Evolutionary conservation across 1,140 invertebrate species (phyloP).

Genomic region (Lucilia cuprina): DNA sequence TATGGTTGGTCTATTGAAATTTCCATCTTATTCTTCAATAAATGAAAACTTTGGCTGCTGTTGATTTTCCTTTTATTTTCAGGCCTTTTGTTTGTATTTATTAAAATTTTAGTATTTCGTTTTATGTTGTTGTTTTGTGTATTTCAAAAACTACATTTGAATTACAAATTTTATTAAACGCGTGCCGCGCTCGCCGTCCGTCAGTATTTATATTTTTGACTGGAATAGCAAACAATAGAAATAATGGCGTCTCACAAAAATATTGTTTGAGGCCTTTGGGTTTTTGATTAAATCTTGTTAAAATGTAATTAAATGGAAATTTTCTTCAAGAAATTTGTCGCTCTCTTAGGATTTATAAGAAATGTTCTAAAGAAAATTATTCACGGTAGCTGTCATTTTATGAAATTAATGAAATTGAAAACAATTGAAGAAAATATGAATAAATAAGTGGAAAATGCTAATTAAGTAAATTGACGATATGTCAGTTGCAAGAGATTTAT

Average conservation of each 20-base stretch:
- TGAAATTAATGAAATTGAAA: not conserved
- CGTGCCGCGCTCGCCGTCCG: not conserved
- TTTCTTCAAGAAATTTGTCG: not conserved
- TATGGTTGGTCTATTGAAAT: not conserved
- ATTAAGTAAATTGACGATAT: not conserved
- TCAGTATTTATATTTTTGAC: too few relatives aligned
- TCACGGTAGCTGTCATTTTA: not conserved
- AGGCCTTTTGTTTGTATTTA: not conserved
- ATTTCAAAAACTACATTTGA: not conserved
- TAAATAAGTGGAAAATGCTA: not conserved
- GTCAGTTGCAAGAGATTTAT: not conserved
- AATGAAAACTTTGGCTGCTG: not conserved
- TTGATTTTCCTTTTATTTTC: not conserved
- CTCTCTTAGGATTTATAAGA: not conserved
- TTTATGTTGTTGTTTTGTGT: not conserved
- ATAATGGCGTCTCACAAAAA: too few relatives aligned
- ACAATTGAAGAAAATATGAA: not conserved
- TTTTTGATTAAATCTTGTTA: slow-evolving; percentile 18
- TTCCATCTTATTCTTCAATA: not conserved
- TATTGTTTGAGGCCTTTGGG: not conserved
- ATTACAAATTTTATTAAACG: not conserved
- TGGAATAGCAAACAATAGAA: too few relatives aligned
- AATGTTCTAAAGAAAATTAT: not conserved
- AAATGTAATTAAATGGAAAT: slow-evolving; percentile 15
- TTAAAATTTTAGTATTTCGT: not conserved